Evolutionary conservation across 2,113 vertebrate species (phyloP), one percentile per base, ranked within the genome.

Genomic region (Hiodon alosoides): DNA sequence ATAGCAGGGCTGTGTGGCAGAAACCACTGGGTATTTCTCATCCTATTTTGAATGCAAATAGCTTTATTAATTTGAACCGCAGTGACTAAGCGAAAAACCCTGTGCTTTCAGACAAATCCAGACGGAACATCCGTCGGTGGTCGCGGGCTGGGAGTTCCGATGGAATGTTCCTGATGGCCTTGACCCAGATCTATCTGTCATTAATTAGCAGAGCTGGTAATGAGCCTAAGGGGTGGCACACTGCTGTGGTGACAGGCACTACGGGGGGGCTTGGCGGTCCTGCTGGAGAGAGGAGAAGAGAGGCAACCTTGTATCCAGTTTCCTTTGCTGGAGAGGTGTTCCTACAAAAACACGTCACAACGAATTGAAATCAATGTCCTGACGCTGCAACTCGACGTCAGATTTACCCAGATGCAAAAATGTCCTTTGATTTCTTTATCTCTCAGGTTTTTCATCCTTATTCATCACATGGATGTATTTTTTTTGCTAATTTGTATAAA

Each of bases 101-200:
- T n/a, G n/a, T n/a, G 4, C 46, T 31, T 65, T 46, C 7, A 64
- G 17, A 65, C 17, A 31, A 9, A 8, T 46, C 2, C 62, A 5
- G 5, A 8, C 2, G 8, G 64, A 7, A 47, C 7, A 47, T 8
- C 5, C 64, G 11, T 48, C 64, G 4, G 7, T 17, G 14, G 16
- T 14, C 71, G 3, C 47, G 8, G 17, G 8, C 16, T 54, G 54
- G 5, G 46, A 13, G 16, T 58, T 69, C 65, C 54, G 14, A 54
- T 7, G 31, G 64, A 61, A 50, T 3, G 47, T 31, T 2, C 3
- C 17, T 16, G 54, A 67, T 7, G 46, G n/a, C 58, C 7, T 4
- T 72, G 69, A 72, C 74, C 74, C 74, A 76, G 51, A 76, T 79
- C 58, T 64, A 71, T 72, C 69, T 64, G 78, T 73, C 69, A 72